Evolutionary conservation across 2,888 invertebrate genomes (phyloP), one percentile per base, ranked within the genome.

Genomic region (Pseudococcus jackbeardsleyi): DNA sequence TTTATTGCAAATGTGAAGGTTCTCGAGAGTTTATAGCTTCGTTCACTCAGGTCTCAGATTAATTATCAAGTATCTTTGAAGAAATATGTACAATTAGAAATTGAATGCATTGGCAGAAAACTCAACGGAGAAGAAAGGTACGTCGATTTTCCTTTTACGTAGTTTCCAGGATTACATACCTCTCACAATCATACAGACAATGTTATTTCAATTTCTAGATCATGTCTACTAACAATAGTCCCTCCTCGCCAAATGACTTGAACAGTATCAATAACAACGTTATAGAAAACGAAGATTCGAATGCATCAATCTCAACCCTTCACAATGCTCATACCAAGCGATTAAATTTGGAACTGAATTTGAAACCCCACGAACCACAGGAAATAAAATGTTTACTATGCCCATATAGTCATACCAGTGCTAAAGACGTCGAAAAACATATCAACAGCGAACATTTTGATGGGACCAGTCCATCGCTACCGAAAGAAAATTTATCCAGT

Each of bases 381-480:
- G 79, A 77, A 79, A 54, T 87, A 7, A 79, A 54, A 77, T 87
- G 87, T n/a, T 26, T 79, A 4, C 15, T 87, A n/a, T 87, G 87
- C 39, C 42, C 87, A n/a, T 87, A 19, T 39, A 54, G 33, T 22
- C 48, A 87, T 39, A n/a, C 54, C 17, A 79, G 48, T 54, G 87
- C 39, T 0, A 50, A 54, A 7, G 54, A 79, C 2, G 54, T 87
- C 19, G 87, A 87, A 79, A 33, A 96, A 91, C 96, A 96, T 91
- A 95, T 96, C 91, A 96, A 96, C 91, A 93, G 96, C 86, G 95
- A 95, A 89, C 96, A 96, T 91, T 96, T 96, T 92, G 96, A 96
- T 91, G 92, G 95, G 72, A 96, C 95, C 9, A 96, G 95, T 79
- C 96, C 96, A 22, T 86, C 86, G 8, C 26, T 77, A 26, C 26